Evolutionary conservation across 1,140 invertebrate genomes (phyloP).

Genomic region (Drosophila parabipectinata): DNA sequence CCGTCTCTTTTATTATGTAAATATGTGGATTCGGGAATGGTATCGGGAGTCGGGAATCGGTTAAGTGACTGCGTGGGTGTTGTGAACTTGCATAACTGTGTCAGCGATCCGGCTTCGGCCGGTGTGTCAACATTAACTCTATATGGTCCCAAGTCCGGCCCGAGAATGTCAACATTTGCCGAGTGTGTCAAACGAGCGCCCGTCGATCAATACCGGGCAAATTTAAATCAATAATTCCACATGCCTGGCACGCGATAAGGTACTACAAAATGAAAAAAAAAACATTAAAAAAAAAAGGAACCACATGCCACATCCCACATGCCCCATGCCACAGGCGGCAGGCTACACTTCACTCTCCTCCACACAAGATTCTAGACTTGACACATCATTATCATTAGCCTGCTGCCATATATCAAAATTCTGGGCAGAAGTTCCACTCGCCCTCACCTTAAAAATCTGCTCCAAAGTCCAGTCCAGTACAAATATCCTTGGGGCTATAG

Average conservation of each 20-base stretch:
- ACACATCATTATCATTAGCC: conserved; percentile 78
- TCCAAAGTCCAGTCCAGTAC: conserved; percentile 55
- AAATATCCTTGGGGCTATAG: conserved; percentile 74
- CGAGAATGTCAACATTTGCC: conserved; percentile 69
- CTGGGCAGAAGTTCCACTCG: not conserved
- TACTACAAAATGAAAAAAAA: not conserved
- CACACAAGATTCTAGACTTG: conserved; percentile 10
- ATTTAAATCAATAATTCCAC: conserved; percentile 72
- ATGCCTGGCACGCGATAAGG: conserved; percentile 48
- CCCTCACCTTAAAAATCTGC: conserved; percentile 58
- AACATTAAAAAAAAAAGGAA: not conserved
- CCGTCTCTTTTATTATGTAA: conserved; percentile 52
- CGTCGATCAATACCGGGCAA: conserved; percentile 48
- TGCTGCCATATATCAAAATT: conserved; percentile 67
- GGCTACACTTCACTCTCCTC: not conserved
- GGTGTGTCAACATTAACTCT: conserved; percentile 57
- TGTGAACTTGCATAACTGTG: conserved; percentile 80
- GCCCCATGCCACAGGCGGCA: not conserved
- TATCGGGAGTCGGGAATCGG: conserved; percentile 25
- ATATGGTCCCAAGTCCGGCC: not conserved
- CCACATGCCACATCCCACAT: not conserved
- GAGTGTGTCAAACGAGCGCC: conserved; percentile 76
- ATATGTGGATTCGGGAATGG: conserved; percentile 37
- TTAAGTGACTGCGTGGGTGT: conserved; percentile 71
- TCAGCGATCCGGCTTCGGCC: conserved; percentile 34